These are phyloP conservation scores for Metallyticus violacea DNA, from an alignment of 2,888 invertebrate genomes.

Conservation along the genomic window DNA sequence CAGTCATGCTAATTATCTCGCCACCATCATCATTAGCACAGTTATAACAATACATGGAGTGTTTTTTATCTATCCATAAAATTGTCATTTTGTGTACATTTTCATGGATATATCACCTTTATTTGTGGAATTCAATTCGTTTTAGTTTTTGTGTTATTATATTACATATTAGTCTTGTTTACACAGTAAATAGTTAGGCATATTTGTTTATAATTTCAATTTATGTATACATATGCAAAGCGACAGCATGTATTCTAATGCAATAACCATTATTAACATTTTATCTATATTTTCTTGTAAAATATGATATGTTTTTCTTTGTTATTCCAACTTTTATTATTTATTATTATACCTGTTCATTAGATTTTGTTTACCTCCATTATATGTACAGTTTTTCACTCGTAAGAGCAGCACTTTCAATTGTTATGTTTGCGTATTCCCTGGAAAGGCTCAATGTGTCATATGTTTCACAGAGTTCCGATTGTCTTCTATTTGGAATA, in stretches of 20 bases:
- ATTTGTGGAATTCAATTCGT: neutral
- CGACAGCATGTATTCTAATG: neutral
- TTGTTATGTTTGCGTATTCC: neutral
- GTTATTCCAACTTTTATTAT: neutral
- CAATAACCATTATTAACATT: neutral
- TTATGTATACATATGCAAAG: neutral
- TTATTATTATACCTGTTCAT: neutral
- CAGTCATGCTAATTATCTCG: neutral
- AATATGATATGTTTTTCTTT: conserved; percentile 16
- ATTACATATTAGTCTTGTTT: neutral
- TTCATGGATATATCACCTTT: neutral
- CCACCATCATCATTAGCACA: neutral
- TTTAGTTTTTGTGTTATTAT: neutral
- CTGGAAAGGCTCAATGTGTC: neutral
- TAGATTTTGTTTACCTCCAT: neutral
- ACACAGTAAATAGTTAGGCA: neutral
- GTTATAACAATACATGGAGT: neutral
- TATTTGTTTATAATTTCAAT: neutral
- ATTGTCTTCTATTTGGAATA: neutral
- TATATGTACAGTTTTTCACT: neutral
- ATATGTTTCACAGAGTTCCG: neutral
- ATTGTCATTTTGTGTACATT: neutral
- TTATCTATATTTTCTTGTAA: neutral
- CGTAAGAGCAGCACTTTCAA: neutral
- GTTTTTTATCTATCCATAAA: neutral